These are phyloP conservation scores for Eulithis prunata DNA, from an alignment of 2,888 invertebrate genomes.

Conservation along the genomic window DNA sequence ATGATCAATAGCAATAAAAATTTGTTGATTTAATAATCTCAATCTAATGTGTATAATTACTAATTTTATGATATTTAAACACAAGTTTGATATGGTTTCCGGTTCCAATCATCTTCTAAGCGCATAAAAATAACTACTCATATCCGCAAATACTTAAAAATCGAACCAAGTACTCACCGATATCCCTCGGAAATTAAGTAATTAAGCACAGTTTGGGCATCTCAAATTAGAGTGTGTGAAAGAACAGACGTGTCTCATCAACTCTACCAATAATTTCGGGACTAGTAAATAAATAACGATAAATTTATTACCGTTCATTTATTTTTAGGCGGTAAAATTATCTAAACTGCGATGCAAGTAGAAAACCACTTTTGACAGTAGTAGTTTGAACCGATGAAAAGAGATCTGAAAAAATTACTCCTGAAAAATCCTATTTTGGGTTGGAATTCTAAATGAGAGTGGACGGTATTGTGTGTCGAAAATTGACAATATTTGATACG, in stretches of 20 bases:
- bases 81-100: constrained; percentile 35
- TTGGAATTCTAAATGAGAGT: too few species aligned
- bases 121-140: constrained; percentile 36
- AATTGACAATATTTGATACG: too few species aligned
- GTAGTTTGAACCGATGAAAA: too few species aligned
- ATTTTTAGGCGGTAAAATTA: constrained; percentile 51
- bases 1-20: constrained; percentile 15
- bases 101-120: constrained; percentile 34
- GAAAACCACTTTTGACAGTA: neutral
- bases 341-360: neutral
- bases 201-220: constrained; percentile 37
- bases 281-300: constrained; percentile 54
- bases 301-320: constrained; percentile 64
- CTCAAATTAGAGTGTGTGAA: constrained; percentile 43
- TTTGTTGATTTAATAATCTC: constrained; percentile 2
- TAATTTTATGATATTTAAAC: constrained; percentile 27
- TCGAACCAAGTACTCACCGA: constrained; percentile 39
- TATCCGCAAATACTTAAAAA: constrained; percentile 36
- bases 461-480: too few species aligned
- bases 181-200: constrained; percentile 41
- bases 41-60: constrained; percentile 12
- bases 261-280: constrained; percentile 59
- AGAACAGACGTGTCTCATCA: constrained; percentile 39
- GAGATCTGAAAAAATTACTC: too few species aligned
- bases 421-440: too few species aligned